Percentiles rank a stretch among this genome's conserved stretches.
These are phyloP conservation scores for Drosophila villosipedis DNA, from an alignment of 2,888 invertebrate species.

Conservation along the genomic window DNA sequence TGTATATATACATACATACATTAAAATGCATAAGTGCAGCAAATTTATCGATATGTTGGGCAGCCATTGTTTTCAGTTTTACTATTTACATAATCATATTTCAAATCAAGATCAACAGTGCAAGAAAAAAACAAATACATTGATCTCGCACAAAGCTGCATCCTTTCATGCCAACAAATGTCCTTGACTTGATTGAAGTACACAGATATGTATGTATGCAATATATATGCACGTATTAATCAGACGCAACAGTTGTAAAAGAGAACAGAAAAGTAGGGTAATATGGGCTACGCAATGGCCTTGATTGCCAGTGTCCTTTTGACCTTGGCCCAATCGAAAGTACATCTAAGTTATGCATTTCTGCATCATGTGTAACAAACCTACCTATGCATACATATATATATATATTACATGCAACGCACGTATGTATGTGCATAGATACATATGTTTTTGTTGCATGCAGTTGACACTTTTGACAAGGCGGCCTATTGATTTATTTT, in stretches of 20 bases:
- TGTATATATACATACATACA: not conserved
- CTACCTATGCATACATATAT: not conserved
- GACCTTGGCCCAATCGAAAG: constrained; percentile 61
- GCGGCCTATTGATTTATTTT: constrained; percentile 67
- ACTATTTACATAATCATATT: constrained; percentile 10
- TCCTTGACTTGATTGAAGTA: constrained; percentile 2
- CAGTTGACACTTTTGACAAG: constrained; percentile 16
- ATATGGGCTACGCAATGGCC: constrained; percentile 21
- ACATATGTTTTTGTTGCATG: constrained; percentile 1
- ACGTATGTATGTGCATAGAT: not conserved
- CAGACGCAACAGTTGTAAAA: constrained; percentile 16
- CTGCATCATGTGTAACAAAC: constrained; percentile 4
- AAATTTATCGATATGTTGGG: constrained; percentile 16
- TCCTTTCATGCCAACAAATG: not conserved
- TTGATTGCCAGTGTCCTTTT: constrained; percentile 38
- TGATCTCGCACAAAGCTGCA: not conserved
- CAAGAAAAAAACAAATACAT: not conserved
- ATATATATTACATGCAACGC: not conserved
- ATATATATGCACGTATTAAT: not conserved
- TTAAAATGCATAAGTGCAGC: constrained; percentile 11
- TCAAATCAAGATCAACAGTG: not conserved
- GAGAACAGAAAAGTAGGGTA: constrained; percentile 2
- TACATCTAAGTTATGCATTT: constrained; percentile 3
- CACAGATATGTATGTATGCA: not conserved
- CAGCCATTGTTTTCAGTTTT: constrained; percentile 5